Evolutionary conservation across 2,888 invertebrate genomes (phyloP).

Genomic region (Entomobrya proxima): DNA sequence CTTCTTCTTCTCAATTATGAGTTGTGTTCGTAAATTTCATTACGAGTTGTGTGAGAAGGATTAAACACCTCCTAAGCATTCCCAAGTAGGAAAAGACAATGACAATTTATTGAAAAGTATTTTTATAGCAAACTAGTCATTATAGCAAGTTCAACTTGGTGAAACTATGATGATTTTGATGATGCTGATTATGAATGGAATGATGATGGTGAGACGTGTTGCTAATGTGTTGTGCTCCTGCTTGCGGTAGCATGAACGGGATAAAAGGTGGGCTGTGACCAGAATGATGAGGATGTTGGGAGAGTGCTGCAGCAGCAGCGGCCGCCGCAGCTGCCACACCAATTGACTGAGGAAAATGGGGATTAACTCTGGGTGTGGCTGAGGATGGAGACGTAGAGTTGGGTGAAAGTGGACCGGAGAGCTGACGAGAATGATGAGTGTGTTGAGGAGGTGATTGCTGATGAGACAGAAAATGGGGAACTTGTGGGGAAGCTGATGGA

Average conservation of each 20-base stretch:
- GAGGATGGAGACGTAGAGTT: slow-evolving; percentile 56
- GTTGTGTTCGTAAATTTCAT: too few relatives aligned
- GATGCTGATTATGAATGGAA: not conserved
- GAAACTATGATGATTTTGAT: slow-evolving; percentile 41
- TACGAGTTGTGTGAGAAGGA: too few relatives aligned
- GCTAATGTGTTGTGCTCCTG: slow-evolving; percentile 38
- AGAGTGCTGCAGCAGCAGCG: slow-evolving; percentile 22
- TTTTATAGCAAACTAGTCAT: not conserved
- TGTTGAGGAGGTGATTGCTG: slow-evolving; percentile 20
- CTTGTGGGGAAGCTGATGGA: slow-evolving; percentile 24
- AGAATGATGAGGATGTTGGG: slow-evolving; percentile 53
- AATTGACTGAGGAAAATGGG: slow-evolving; percentile 37
- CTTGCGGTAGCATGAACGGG: slow-evolving; percentile 71
- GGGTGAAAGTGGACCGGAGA: slow-evolving; percentile 7
- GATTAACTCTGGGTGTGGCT: slow-evolving; percentile 4
- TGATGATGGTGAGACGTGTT: not conserved
- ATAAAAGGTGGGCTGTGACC: slow-evolving; percentile 69
- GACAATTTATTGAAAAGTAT: too few relatives aligned
- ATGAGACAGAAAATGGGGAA: not conserved
- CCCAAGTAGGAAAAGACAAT: too few relatives aligned
- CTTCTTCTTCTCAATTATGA: too few relatives aligned
- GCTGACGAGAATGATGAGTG: slow-evolving; percentile 40
- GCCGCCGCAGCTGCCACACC: slow-evolving; percentile 17
- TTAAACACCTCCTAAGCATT: too few relatives aligned
- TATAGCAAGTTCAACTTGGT: slow-evolving; percentile 59